Conservation (phyloP, 1,140 invertebrate species). For the Drosophila pachea region DNA sequence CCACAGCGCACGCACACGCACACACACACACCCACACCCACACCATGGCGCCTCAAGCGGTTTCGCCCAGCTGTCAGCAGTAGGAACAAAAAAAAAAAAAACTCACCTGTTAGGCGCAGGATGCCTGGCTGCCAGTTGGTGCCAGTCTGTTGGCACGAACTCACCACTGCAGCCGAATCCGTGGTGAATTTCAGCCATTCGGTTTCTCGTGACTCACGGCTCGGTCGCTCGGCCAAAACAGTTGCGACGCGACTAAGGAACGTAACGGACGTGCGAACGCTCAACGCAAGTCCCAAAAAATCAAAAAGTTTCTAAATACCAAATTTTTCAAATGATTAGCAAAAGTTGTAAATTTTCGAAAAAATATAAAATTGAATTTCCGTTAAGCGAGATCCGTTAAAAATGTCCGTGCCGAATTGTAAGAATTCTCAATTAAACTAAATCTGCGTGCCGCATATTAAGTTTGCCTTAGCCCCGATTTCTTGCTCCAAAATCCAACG, state of each 20-base stretch:
- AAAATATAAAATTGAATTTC: constrained; percentile 19
- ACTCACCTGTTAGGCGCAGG: constrained; percentile 71
- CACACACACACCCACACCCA: too few relatives aligned
- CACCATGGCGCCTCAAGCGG: background rate
- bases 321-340: constrained; percentile 46
- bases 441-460: too few relatives aligned
- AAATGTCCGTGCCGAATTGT: background rate
- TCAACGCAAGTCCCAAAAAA: constrained; percentile 9
- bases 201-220: background rate
- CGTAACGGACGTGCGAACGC: constrained; percentile 61
- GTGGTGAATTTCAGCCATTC: constrained; percentile 52
- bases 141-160: background rate
- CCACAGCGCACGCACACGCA: background rate
- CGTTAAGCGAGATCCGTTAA: background rate
- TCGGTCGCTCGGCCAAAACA: constrained; percentile 47
- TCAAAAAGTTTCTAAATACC: constrained; percentile 22
- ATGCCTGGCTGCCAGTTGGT: constrained; percentile 31
- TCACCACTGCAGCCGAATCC: constrained; percentile 22
- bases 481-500: too few relatives aligned
- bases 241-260: constrained; percentile 71
- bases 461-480: too few relatives aligned
- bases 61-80: constrained; percentile 31
- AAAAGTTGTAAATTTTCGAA: constrained; percentile 25
- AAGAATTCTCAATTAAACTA: too few relatives aligned
- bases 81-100: constrained; percentile 20